phyloP scores from a whole-genome alignment of 2,888 invertebrate species.

The Apodemia zela region DNA sequence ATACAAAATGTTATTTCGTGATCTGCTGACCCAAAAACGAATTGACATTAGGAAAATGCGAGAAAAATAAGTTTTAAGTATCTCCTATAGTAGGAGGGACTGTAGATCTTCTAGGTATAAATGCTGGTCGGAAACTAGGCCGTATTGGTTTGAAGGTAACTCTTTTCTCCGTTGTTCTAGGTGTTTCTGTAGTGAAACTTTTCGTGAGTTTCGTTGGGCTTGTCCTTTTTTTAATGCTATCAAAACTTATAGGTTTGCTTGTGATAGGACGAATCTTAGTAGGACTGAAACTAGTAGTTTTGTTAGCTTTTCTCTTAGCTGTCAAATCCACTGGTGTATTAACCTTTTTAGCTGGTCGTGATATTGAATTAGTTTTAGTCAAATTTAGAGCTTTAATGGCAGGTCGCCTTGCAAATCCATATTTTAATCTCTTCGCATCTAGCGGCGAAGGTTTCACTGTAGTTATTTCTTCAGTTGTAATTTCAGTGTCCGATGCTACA shows the following conservation, averaged over 20 bases:
- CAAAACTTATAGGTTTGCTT: slow-evolving; percentile 62
- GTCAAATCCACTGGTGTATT: slow-evolving; percentile 47
- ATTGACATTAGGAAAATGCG: slow-evolving; percentile 29
- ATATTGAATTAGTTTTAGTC: slow-evolving; percentile 44
- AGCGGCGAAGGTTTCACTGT: slow-evolving; percentile 52
- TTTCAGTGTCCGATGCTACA: slow-evolving; percentile 45
- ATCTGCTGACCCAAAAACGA: slow-evolving; percentile 34
- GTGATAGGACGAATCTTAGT: slow-evolving; percentile 58
- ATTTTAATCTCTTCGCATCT: slow-evolving; percentile 62
- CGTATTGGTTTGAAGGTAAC: slow-evolving; percentile 60
- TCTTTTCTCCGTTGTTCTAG: slow-evolving; percentile 62
- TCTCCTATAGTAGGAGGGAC: slow-evolving; percentile 43
- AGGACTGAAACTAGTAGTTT: slow-evolving; percentile 55
- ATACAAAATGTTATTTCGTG: slow-evolving; percentile 26
- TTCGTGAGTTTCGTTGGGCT: slow-evolving; percentile 43
- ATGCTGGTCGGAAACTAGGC: slow-evolving; percentile 62
- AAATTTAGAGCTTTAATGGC: slow-evolving; percentile 55
- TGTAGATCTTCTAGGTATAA: slow-evolving; percentile 57
- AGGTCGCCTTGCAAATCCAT: slow-evolving; percentile 62
- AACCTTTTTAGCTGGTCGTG: slow-evolving; percentile 48
- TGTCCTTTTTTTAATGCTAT: slow-evolving; percentile 55
- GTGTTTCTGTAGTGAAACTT: slow-evolving; percentile 58
- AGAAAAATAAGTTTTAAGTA: slow-evolving; percentile 33
- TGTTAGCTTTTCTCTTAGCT: slow-evolving; percentile 54
- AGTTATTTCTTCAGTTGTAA: slow-evolving; percentile 51